Conservation (phyloP, 1,140 invertebrate species). For the Leptestheria dahalacensis region DNA sequence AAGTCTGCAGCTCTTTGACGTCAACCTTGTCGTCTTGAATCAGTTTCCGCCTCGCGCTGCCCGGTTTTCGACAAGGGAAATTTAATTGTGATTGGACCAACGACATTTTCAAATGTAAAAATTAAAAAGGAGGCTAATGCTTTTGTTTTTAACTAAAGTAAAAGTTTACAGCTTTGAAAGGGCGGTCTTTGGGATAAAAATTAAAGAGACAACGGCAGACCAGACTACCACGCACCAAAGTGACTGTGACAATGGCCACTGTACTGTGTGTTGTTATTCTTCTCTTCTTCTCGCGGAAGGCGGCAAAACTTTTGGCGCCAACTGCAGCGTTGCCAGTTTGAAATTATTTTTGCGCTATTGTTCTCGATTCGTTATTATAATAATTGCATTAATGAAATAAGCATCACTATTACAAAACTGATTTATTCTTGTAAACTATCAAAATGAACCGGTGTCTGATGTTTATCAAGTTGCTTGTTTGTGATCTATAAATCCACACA, state of each 20-base stretch:
- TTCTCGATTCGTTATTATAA: neutral
- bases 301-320: neutral
- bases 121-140: neutral
- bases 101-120: neutral
- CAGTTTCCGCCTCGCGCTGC: neutral
- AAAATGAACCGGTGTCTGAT: too few species aligned
- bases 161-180: too few species aligned
- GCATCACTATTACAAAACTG: neutral
- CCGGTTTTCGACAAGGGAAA: constrained; percentile 1
- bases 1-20: neutral
- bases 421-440: neutral
- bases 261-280: too few species aligned
- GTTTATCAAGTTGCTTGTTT: too few species aligned
- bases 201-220: too few species aligned
- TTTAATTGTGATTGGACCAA: neutral
- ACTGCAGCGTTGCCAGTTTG: neutral
- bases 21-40: neutral
- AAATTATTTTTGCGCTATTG: neutral
- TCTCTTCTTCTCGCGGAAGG: too few species aligned
- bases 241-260: neutral
- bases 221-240: too few species aligned
- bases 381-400: neutral
- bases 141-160: too few species aligned
- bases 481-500: too few species aligned
- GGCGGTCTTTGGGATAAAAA: too few species aligned